A percentile compares a stretch with the other conserved stretches of the same genome.
Evolutionary conservation across 1,140 invertebrate species (phyloP).

Genomic region (Copidosoma floridanum): DNA sequence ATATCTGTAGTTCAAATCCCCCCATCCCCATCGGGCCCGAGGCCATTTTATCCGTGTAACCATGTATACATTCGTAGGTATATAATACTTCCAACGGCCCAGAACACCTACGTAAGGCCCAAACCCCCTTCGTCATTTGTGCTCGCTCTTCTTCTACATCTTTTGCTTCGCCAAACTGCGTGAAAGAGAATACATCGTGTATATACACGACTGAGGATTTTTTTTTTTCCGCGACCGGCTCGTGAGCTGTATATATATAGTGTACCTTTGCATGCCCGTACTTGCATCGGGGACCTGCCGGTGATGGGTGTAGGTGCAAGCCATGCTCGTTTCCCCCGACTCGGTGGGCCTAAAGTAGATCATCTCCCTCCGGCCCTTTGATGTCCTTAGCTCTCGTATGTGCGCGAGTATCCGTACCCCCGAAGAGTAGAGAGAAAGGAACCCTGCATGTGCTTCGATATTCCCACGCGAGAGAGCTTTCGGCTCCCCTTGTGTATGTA

Average conservation of each 20-base stretch:
- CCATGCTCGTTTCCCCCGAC: conserved; percentile 3
- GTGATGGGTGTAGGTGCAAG: too few species aligned
- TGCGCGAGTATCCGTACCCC: not conserved
- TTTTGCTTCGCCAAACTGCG: not conserved
- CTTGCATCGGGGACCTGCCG: too few species aligned
- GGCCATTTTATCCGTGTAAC: conserved; percentile 12
- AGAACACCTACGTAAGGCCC: too few species aligned
- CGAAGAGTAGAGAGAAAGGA: too few species aligned
- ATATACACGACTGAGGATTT: too few species aligned
- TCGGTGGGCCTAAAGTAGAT: conserved; percentile 2
- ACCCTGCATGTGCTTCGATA: too few species aligned
- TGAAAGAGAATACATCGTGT: too few species aligned
- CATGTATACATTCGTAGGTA: too few species aligned
- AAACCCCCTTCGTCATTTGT: not conserved
- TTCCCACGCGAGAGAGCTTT: conserved; percentile 5
- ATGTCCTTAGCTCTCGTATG: not conserved
- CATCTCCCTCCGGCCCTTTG: not conserved
- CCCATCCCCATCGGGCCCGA: not conserved
- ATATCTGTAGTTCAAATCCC: conserved; percentile 33
- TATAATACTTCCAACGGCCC: too few species aligned
- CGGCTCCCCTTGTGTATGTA: not conserved
- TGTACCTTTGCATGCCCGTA: too few species aligned
- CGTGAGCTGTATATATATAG: too few species aligned
- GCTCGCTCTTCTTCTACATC: not conserved
- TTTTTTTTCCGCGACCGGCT: too few species aligned